Conservation (phyloP, 1,140 invertebrate genomes). For the Ptiloglossa arizonensis region DNA sequence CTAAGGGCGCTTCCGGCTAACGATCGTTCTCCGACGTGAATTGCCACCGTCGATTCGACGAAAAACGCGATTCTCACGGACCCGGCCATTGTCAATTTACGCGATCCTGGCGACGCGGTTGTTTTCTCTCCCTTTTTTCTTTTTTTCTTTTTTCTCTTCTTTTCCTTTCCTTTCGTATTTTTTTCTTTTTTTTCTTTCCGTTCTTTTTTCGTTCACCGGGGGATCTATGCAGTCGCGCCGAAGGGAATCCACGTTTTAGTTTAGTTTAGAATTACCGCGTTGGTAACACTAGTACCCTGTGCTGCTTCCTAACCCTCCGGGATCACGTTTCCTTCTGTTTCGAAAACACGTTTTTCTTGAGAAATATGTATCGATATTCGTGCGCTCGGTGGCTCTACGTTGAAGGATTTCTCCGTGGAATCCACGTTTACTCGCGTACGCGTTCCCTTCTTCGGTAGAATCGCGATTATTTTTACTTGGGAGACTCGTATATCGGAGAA, state of each 20-base stretch:
- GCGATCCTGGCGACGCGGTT: neutral
- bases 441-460: too few relatives aligned
- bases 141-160: too few relatives aligned
- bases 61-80: slow-evolving; percentile 13
- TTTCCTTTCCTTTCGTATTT: neutral
- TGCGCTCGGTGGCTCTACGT: neutral
- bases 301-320: slow-evolving; percentile 35
- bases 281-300: slow-evolving; percentile 40
- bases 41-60: slow-evolving; percentile 40
- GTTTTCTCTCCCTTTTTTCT: neutral
- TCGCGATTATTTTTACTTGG: too few relatives aligned
- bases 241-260: slow-evolving; percentile 38
- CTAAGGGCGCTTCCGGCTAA: slow-evolving; percentile 52
- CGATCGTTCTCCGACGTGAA: slow-evolving; percentile 50
- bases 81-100: slow-evolving; percentile 26
- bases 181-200: too few relatives aligned
- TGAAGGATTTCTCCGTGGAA: neutral
- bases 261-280: slow-evolving; percentile 42
- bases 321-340: slow-evolving; percentile 35
- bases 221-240: slow-evolving; percentile 16
- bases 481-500: too few relatives aligned
- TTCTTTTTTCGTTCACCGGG: too few relatives aligned
- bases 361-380: neutral
- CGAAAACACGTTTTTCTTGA: slow-evolving; percentile 7
- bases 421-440: neutral